A percentile compares a stretch with the other conserved stretches of the same genome.
Conservation (phyloP, 2,797 vertebrate species). For the Gambusia yucatana region DNA sequence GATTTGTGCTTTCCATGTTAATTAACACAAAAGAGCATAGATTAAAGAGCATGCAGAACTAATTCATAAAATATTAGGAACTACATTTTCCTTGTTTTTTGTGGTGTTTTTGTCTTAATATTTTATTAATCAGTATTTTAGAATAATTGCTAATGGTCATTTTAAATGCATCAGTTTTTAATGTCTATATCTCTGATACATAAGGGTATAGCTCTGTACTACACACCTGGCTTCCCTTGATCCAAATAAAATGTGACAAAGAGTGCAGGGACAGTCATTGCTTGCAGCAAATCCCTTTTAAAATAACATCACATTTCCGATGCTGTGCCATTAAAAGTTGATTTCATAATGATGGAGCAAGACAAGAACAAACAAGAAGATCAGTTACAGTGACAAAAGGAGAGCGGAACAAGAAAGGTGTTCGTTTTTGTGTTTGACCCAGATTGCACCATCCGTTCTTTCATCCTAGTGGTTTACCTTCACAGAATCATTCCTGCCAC, state of each 20-base stretch:
- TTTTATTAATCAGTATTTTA: neutral
- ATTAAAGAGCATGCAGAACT: neutral
- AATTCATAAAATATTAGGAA: neutral
- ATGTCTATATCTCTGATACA: neutral
- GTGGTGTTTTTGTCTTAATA: neutral
- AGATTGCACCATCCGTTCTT: conserved; percentile 31
- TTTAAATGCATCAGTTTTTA: neutral
- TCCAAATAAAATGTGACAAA: conserved; percentile 19
- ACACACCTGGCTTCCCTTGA: neutral
- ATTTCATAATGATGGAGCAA: neutral
- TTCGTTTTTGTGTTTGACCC: conserved; percentile 30
- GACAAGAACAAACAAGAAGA: conserved; percentile 3
- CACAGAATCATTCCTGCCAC: conserved; percentile 32
- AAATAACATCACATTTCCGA: neutral
- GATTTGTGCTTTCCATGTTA: neutral
- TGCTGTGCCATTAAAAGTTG: neutral
- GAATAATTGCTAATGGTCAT: neutral
- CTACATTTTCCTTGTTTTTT: neutral
- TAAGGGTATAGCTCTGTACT: neutral
- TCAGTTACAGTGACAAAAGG: neutral
- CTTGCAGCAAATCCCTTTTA: conserved; percentile 7
- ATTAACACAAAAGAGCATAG: neutral
- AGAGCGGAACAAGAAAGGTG: conserved; percentile 18
- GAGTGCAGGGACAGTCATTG: conserved; percentile 8
- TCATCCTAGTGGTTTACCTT: conserved; percentile 44